Base-by-base conservation (phyloP, 2,113 vertebrate genomes). In the Scortum barcoo region DNA sequence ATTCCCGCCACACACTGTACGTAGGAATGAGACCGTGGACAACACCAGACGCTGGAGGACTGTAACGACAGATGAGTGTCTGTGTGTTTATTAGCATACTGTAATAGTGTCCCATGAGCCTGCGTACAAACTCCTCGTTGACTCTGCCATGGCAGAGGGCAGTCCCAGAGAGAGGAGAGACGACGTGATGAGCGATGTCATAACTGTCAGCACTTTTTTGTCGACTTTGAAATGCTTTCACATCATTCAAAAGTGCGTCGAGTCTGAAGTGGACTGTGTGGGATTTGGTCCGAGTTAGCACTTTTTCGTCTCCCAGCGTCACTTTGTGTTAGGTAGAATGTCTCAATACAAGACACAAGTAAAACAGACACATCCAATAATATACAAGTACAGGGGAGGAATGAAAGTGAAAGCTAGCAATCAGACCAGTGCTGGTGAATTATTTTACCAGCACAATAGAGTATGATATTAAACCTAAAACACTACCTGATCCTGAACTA, bases 181-280 rank as follows among this genome's bases (percentile, higher is more conserved):
- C 63, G 36, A 22, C 30, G 12, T 60, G 79, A 69, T 20, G 48
- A 58, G 62, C 40, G 36, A 36, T 67, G 56, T 76, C 70, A 3
- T 2, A 6, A 16, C 30, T 63, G 77, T 88, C 88, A 89, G 87
- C 80, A 84, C 74, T 81, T 76, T 76, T 80, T 53, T 50, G 26
- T 28, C 40, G 2, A 2, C 51, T 73, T 51, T 66, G 28, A 78
- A 63, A 61, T 4, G 62, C 68, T 78, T 51, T 12, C 69, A 2
- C 78, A 75, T 81, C 62, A 50, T 57, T 60, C 24, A 17, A 48
- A 30, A 72, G 20, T 30, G 60, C 51, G 19, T 85, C 71, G 81
- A 20, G 69, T 88, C 66, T 51, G 58, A 66, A 1, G 14, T 16
- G 7, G 36, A 50, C 56, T 12, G 48, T 19, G 60, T 67, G 33